Conservation (phyloP, 2,113 vertebrate species). For the Ctenodactylus gundi region DNA sequence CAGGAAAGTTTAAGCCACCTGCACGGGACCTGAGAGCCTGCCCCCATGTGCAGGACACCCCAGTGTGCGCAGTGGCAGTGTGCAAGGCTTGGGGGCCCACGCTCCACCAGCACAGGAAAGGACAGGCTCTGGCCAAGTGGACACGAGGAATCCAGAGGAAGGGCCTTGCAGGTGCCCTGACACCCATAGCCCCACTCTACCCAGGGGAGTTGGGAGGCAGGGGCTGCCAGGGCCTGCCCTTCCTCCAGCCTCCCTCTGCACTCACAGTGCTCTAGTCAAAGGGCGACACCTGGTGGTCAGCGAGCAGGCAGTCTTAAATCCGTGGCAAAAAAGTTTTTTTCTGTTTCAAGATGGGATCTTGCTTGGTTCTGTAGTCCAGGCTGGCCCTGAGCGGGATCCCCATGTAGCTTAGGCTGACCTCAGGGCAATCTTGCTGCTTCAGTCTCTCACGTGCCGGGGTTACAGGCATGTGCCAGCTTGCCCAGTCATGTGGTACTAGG, state of each 20-base stretch:
- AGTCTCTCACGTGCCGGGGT: no score
- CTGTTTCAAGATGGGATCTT: no score
- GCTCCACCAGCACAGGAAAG: background rate
- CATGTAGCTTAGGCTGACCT: no score
- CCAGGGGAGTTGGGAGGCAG: background rate
- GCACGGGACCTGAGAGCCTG: background rate
- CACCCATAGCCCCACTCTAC: no score
- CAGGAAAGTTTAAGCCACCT: background rate
- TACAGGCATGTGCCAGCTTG: no score
- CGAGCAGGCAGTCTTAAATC: background rate
- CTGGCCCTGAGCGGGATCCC: no score
- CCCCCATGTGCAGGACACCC: background rate
- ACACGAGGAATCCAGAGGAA: background rate
- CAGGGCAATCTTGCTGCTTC: no score
- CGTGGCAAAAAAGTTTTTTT: background rate
- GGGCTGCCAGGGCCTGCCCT: no score
- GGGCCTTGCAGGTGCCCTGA: background rate
- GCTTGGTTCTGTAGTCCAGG: no score
- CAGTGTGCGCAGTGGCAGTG: background rate
- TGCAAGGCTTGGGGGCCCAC: background rate
- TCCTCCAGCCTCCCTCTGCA: background rate
- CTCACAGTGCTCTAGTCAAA: background rate
- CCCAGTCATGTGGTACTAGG: no score
- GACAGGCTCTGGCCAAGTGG: background rate
- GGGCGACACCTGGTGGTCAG: constrained; percentile 21